Evolutionary conservation across 2,888 invertebrate genomes (phyloP).

Genomic region (Drosophila koepferae): DNA sequence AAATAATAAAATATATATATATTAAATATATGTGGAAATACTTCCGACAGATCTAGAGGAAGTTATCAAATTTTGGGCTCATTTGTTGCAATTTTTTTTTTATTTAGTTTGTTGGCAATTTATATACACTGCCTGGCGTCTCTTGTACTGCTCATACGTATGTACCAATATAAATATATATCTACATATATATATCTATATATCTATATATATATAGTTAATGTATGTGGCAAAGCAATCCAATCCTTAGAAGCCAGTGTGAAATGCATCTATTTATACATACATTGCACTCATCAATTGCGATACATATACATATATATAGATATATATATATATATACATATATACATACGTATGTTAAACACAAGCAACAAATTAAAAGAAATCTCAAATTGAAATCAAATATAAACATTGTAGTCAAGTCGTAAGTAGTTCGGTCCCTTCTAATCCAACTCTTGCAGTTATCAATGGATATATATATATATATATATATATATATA

Average conservation of each 20-base stretch:
- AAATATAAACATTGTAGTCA: conserved; percentile 36
- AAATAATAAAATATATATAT: neutral
- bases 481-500: too few relatives aligned
- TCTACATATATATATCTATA: conserved; percentile 12
- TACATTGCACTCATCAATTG: conserved; percentile 12
- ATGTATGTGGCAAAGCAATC: conserved; percentile 31
- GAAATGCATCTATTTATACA: conserved; percentile 4
- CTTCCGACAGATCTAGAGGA: conserved; percentile 7
- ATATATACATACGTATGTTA: conserved; percentile 2
- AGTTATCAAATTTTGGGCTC: conserved; percentile 32
- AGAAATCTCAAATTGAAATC: conserved; percentile 27
- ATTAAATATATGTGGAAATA: conserved; percentile 6
- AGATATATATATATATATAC: neutral
- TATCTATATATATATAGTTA: conserved; percentile 14
- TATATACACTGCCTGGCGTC: conserved; percentile 60
- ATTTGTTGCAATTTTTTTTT: conserved; percentile 2
- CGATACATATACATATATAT: conserved; percentile 4
- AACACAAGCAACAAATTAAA: conserved; percentile 3
- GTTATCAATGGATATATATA: conserved; percentile 1
- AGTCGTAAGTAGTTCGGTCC: conserved; percentile 30
- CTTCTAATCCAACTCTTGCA: conserved; percentile 14
- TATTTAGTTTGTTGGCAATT: conserved; percentile 42
- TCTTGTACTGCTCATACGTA: conserved; percentile 48
- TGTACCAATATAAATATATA: conserved; percentile 11
- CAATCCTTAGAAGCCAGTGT: conserved; percentile 10